Evolutionary conservation across 2,888 invertebrate genomes (phyloP).

Genomic region (Ethmia dodecea): DNA sequence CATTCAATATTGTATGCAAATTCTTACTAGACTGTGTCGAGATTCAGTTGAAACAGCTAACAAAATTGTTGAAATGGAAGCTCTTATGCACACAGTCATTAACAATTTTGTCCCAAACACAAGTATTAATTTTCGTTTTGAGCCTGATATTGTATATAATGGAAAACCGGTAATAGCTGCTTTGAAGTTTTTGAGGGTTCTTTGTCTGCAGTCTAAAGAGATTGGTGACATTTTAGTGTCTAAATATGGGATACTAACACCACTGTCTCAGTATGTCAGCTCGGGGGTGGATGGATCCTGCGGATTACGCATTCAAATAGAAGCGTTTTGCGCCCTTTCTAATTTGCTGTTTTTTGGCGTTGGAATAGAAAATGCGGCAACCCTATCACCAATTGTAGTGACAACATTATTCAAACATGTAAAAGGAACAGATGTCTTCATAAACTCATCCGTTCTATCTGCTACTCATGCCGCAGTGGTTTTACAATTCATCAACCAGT

Average conservation of each 20-base stretch:
- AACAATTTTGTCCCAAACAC: constrained; percentile 76
- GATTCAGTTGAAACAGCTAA: constrained; percentile 84
- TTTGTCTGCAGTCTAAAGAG: constrained; percentile 79
- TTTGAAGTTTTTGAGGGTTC: constrained; percentile 84
- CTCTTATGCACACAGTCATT: constrained; percentile 80
- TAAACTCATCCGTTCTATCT: constrained; percentile 63
- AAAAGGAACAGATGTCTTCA: constrained; percentile 70
- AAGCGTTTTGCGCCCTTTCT: constrained; percentile 77
- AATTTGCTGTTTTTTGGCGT: constrained; percentile 74
- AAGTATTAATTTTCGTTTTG: constrained; percentile 51
- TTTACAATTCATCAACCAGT: constrained; percentile 57
- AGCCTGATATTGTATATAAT: constrained; percentile 69
- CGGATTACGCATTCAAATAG: constrained; percentile 79
- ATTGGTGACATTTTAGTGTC: constrained; percentile 71
- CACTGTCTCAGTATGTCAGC: constrained; percentile 74
- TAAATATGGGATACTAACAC: constrained; percentile 74
- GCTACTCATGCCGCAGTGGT: constrained; percentile 78
- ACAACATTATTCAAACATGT: constrained; percentile 78
- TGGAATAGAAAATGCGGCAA: constrained; percentile 57
- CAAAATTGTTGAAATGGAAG: constrained; percentile 79
- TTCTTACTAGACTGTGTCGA: constrained; percentile 86
- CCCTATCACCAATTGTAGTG: constrained; percentile 74
- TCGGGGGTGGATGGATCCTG: constrained; percentile 69
- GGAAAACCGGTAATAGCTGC: constrained; percentile 83
- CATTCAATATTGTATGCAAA: constrained; percentile 85